A percentile compares a stretch with the other conserved stretches of the same genome.
phyloP scores from a whole-genome alignment of 2,888 invertebrate species.

The Drosophila leonis region DNA sequence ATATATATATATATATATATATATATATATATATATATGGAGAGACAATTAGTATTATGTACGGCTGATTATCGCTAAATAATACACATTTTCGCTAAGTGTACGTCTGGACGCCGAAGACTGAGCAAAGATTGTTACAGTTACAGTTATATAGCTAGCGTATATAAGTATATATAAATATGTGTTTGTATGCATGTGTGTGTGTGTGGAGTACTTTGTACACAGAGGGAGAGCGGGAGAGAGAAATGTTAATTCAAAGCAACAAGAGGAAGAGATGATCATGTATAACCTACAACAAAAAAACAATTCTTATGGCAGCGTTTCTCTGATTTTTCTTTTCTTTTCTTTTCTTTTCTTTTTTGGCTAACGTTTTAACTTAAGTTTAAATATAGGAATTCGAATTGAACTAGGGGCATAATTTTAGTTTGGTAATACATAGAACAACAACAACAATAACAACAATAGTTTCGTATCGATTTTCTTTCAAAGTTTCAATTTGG shows the following conservation, averaged over 20 bases:
- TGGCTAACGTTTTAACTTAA: constrained; percentile 44
- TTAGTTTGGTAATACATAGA: constrained; percentile 20
- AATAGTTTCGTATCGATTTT: constrained; percentile 41
- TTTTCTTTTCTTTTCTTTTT: constrained; percentile 11
- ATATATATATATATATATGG: background rate
- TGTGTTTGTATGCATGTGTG: background rate
- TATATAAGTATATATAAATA: constrained; percentile 9
- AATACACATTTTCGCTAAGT: constrained; percentile 3
- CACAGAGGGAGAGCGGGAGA: constrained; percentile 7
- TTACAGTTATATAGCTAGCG: constrained; percentile 29
- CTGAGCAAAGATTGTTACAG: constrained; percentile 60
- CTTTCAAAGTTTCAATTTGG: constrained; percentile 14
- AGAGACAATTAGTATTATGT: background rate
- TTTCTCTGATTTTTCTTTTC: background rate
- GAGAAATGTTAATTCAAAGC: constrained; percentile 12
- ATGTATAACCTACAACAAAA: constrained; percentile 26
- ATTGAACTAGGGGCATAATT: constrained; percentile 36
- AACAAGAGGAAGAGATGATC: constrained; percentile 3
- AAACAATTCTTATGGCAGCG: constrained; percentile 32
- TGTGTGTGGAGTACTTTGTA: constrained; percentile 29
- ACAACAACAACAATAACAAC: constrained; percentile 66
- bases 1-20: background rate
- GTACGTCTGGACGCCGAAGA: constrained; percentile 35
- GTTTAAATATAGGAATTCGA: constrained; percentile 15
- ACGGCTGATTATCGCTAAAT: background rate